phyloP scores from a whole-genome alignment of 2,888 invertebrate species.

The Iselma pallidipennis region DNA sequence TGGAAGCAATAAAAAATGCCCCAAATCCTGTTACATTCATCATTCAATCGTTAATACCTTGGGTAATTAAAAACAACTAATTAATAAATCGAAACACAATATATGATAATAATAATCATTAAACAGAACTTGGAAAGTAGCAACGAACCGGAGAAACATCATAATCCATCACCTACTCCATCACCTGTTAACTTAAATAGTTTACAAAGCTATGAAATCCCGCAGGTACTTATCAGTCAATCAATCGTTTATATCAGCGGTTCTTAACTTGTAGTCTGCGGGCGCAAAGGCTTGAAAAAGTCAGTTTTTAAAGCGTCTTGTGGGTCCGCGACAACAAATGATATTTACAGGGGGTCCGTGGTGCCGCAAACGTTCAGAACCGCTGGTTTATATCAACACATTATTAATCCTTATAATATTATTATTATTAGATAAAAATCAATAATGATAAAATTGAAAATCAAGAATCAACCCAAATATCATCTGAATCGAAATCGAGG shows the following conservation, averaged over 20 bases:
- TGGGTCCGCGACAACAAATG: no score
- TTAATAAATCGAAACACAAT: background rate
- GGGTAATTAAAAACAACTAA: constrained; percentile 59
- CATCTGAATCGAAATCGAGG: background rate
- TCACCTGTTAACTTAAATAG: constrained; percentile 31
- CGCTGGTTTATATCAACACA: no score
- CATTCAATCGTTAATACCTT: constrained; percentile 79
- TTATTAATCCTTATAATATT: no score
- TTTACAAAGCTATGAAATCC: background rate
- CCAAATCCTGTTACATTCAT: constrained; percentile 87
- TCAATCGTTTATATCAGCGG: no score
- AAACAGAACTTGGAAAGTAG: constrained; percentile 21
- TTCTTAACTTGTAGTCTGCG: no score
- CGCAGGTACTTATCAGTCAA: constrained; percentile 8
- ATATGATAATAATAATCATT: background rate
- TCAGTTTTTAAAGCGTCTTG: no score
- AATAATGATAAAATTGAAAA: background rate
- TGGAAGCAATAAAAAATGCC: constrained; percentile 90
- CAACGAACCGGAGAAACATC: constrained; percentile 22
- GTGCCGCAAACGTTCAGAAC: no score
- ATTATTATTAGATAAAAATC: background rate
- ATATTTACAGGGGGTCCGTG: no score
- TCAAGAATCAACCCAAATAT: background rate
- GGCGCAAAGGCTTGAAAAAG: no score
- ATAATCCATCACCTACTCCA: constrained; percentile 33